A percentile compares a stretch with the other conserved stretches of the same genome.
phyloP scores from a whole-genome alignment of 2,888 invertebrate species.

The Parnassius mnemosyne region DNA sequence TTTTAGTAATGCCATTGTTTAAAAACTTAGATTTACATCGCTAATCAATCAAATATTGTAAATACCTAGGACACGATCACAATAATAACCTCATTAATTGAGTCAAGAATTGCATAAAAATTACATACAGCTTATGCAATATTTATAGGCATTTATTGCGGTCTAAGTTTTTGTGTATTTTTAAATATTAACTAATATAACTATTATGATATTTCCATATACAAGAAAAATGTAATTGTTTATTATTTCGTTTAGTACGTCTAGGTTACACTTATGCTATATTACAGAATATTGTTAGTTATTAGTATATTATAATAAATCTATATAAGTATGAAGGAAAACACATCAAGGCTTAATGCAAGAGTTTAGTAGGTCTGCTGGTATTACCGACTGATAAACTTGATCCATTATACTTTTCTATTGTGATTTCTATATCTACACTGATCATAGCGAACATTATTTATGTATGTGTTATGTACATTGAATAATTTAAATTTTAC shows the following conservation, averaged over 20 bases:
- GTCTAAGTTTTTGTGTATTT: background rate
- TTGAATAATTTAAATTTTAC: constrained; percentile 24
- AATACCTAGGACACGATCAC: constrained; percentile 39
- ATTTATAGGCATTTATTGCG: constrained; percentile 23
- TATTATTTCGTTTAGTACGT: too few relatives aligned
- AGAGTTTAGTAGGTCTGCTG: too few relatives aligned
- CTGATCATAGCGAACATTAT: constrained; percentile 46
- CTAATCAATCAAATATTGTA: constrained; percentile 4
- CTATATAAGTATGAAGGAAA: too few relatives aligned
- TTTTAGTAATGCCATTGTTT: too few relatives aligned
- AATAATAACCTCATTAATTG: constrained; percentile 49
- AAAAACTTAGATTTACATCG: too few relatives aligned
- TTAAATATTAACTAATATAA: background rate
- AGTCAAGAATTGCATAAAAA: constrained; percentile 49
- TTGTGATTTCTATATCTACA: constrained; percentile 51
- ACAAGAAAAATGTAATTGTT: too few relatives aligned
- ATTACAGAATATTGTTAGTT: too few relatives aligned
- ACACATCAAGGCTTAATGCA: too few relatives aligned
- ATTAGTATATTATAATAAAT: too few relatives aligned
- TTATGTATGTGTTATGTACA: constrained; percentile 32
- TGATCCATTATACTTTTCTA: constrained; percentile 44
- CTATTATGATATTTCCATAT: too few relatives aligned
- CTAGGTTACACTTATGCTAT: too few relatives aligned
- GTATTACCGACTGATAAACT: constrained; percentile 41
- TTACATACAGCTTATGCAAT: constrained; percentile 37